A percentile compares a stretch with the other conserved stretches of the same genome.
Conservation (phyloP, 2,797 vertebrate genomes). For the Poeciliopsis turneri region DNA sequence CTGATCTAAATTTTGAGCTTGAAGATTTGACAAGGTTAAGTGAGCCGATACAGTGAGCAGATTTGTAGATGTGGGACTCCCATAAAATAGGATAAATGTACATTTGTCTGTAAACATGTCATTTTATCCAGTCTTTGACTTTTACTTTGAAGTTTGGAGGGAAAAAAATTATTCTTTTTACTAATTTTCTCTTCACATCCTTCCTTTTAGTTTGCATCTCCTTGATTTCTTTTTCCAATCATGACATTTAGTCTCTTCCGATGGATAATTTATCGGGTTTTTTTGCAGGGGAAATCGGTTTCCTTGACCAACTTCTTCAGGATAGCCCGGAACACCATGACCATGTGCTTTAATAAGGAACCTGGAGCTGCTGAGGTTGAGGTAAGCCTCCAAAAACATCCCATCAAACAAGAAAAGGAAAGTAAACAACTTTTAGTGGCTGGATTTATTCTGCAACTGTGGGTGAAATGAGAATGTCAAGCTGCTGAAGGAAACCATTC, state of each 20-base stretch:
- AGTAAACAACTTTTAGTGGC: neutral
- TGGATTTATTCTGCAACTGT: neutral
- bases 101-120: neutral
- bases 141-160: neutral
- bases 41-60: neutral
- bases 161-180: slow-evolving; percentile 9
- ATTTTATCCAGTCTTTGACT: slow-evolving; percentile 7
- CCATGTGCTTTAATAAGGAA: slow-evolving; percentile 99
- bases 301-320: slow-evolving; percentile 99
- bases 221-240: neutral
- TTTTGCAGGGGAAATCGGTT: slow-evolving; percentile 94
- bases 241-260: slow-evolving; percentile 13
- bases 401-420: neutral
- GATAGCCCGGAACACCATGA: slow-evolving; percentile 98
- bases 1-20: neutral
- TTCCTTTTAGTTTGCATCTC: slow-evolving; percentile 15
- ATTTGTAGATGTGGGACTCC: neutral
- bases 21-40: neutral
- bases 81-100: neutral
- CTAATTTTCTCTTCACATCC: slow-evolving; percentile 1
- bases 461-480: neutral
- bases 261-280: slow-evolving; percentile 19
- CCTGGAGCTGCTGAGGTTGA: slow-evolving; percentile 94
- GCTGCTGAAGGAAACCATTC: neutral
- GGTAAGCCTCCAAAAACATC: slow-evolving; percentile 76